A percentile compares a stretch with the other conserved stretches of the same genome.
Evolutionary conservation across 2,797 vertebrate species (phyloP).

Genomic region (Enteromius treurensis): DNA sequence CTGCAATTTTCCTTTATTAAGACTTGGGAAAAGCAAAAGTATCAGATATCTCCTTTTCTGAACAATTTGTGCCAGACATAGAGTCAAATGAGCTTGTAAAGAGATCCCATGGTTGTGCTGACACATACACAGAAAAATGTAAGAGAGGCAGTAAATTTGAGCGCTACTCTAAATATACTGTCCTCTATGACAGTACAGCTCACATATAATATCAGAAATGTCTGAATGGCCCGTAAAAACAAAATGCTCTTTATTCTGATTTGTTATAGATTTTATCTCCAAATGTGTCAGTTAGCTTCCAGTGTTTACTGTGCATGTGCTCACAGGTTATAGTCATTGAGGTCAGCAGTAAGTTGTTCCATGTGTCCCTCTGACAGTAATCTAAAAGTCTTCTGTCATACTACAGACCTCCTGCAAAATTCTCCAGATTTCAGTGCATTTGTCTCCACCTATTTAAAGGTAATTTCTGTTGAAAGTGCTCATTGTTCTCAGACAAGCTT

Average conservation of each 20-base stretch:
- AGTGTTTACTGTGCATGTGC: background rate
- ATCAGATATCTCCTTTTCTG: conserved; percentile 66
- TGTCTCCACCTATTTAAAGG: background rate
- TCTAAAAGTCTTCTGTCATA: conserved; percentile 27
- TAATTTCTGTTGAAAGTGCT: background rate
- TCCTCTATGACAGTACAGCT: background rate
- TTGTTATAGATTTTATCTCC: conserved; percentile 15
- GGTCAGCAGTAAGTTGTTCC: conserved; percentile 21
- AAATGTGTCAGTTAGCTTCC: conserved; percentile 10
- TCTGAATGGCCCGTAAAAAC: conserved; percentile 1
- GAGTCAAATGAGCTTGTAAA: conserved; percentile 64
- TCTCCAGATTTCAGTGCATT: conserved; percentile 11
- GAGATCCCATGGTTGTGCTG: conserved; percentile 41
- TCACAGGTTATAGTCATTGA: background rate
- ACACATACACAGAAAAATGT: conserved; percentile 40
- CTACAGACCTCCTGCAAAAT: conserved; percentile 26
- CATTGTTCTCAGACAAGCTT: too few species aligned
- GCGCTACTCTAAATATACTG: conserved; percentile 18
- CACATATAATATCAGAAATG: conserved; percentile 6
- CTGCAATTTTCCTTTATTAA: conserved; percentile 70
- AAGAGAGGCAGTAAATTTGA: conserved; percentile 12
- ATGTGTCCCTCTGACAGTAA: conserved; percentile 34
- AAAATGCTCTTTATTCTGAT: conserved; percentile 6
- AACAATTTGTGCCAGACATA: conserved; percentile 66
- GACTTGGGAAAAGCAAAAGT: conserved; percentile 59